phyloP scores from a whole-genome alignment of 2,113 vertebrate species.

The Cryptotis parvus region DNA sequence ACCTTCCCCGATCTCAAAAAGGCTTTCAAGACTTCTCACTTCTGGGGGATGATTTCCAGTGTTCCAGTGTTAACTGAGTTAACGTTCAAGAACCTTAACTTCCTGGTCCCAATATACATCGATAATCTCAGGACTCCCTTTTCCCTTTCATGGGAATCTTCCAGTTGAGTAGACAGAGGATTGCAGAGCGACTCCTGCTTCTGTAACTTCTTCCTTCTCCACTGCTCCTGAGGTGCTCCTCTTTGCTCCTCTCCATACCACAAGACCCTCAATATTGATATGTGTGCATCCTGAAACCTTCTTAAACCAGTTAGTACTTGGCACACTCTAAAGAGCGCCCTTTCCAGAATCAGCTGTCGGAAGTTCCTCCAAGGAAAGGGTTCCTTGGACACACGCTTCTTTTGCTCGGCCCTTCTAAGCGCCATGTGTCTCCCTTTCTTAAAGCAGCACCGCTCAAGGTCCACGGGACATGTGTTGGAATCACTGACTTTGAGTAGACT shows the following conservation, averaged over 20 bases:
- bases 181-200: neutral
- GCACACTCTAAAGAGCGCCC: neutral
- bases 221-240: neutral
- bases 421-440: neutral
- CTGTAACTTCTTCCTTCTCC: neutral
- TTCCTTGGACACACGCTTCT: neutral
- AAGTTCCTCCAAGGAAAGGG: neutral
- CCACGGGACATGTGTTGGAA: slow-evolving; percentile 41
- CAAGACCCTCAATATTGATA: neutral
- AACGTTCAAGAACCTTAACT: neutral
- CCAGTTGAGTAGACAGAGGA: no score
- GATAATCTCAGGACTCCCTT: no score
- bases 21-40: neutral
- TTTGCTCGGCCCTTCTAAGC: neutral
- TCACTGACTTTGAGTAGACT: neutral
- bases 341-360: slow-evolving; percentile 9
- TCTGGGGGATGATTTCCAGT: neutral
- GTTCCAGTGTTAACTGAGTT: no score
- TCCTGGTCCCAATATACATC: neutral
- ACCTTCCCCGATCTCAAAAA: no score
- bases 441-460: neutral
- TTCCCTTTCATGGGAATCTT: no score
- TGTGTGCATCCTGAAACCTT: neutral
- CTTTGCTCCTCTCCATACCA: neutral
- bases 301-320: neutral